A percentile compares a stretch with the other conserved stretches of the same genome.
These are phyloP conservation scores for Emydoidea blandingii DNA, from an alignment of 2,797 vertebrate species.

Conservation along the genomic window DNA sequence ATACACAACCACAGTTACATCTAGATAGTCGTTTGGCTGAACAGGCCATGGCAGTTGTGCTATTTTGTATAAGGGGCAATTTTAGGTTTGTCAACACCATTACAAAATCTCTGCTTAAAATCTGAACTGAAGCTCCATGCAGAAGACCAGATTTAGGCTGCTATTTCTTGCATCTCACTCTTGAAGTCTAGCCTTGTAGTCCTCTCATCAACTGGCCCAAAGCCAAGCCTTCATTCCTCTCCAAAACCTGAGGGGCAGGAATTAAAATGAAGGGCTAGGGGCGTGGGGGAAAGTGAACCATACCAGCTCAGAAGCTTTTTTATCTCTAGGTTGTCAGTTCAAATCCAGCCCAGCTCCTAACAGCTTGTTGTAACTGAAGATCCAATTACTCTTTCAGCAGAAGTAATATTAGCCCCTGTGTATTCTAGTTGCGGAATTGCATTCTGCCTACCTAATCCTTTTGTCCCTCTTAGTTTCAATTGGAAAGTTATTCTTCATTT, in stretches of 20 bases:
- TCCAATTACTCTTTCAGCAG: not conserved
- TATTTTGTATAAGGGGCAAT: not conserved
- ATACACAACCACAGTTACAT: not conserved
- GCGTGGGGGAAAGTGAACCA: not conserved
- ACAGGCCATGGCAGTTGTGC: not conserved
- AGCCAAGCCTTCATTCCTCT: not conserved
- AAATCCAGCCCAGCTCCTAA: not conserved
- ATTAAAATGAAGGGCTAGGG: not conserved
- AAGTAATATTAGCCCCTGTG: not conserved
- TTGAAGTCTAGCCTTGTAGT: not conserved
- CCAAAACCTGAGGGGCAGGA: not conserved
- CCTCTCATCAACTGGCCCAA: not conserved
- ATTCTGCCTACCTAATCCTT: not conserved
- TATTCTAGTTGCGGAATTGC: not conserved
- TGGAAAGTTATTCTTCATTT: not conserved
- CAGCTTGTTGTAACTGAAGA: not conserved
- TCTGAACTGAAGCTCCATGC: not conserved
- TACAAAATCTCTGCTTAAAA: not conserved
- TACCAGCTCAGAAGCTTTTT: not conserved
- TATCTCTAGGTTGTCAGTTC: not conserved
- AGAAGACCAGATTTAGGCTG: not conserved
- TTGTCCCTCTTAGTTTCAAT: not conserved
- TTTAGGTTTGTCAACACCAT: not conserved
- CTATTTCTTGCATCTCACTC: not conserved
- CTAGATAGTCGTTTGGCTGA: fast-evolving